Conservation (phyloP, 2,888 invertebrate species). For the Hedya salicella region DNA sequence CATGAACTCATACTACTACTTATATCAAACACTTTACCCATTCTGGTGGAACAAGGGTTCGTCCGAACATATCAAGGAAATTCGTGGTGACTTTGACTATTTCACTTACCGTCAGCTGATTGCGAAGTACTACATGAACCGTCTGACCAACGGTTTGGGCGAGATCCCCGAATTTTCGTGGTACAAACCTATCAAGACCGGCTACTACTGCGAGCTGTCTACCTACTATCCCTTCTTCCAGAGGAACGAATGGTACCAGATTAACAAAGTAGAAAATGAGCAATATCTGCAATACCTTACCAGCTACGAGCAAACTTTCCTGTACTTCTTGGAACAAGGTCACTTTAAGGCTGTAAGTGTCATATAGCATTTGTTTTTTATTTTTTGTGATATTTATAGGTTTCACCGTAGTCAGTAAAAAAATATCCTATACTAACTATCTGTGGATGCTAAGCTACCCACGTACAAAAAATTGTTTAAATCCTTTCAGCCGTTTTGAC, state of each 20-base stretch:
- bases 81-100: slow-evolving; percentile 88
- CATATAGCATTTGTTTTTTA: background rate
- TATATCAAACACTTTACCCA: background rate
- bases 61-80: slow-evolving; percentile 33
- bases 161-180: slow-evolving; percentile 87
- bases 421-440: no score
- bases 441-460: no score
- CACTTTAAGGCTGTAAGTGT: slow-evolving; percentile 17
- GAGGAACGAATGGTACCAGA: slow-evolving; percentile 85
- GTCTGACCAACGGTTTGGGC: slow-evolving; percentile 86
- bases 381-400: background rate
- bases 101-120: slow-evolving; percentile 88
- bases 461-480: no score
- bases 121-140: slow-evolving; percentile 89
- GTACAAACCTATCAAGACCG: slow-evolving; percentile 83
- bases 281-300: slow-evolving; percentile 84
- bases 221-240: slow-evolving; percentile 79
- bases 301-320: slow-evolving; percentile 75
- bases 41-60: background rate
- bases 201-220: slow-evolving; percentile 61
- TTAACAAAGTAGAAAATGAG: slow-evolving; percentile 77
- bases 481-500: no score
- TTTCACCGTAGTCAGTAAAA: no score
- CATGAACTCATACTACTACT: slow-evolving; percentile 80
- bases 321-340: slow-evolving; percentile 19